phyloP scores from a whole-genome alignment of 2,888 invertebrate species.

The Agrotis puta region DNA sequence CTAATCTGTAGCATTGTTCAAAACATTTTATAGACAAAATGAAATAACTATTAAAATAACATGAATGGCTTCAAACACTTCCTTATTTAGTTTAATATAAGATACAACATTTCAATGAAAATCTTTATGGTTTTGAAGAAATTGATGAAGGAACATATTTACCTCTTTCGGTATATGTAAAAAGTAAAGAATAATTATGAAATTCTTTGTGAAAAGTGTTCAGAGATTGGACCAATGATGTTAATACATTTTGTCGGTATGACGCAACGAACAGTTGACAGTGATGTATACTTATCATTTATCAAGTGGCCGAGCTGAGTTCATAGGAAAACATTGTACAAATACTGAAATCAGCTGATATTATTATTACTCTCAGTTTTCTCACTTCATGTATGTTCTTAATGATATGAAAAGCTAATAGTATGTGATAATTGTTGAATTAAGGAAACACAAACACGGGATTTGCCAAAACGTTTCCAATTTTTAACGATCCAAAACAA shows the following conservation, averaged over 20 bases:
- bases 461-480: conserved; percentile 20
- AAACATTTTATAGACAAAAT: conserved; percentile 45
- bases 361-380: conserved; percentile 13
- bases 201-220: conserved; percentile 30
- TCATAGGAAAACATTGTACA: conserved; percentile 32
- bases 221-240: conserved; percentile 33
- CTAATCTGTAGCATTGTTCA: conserved; percentile 47
- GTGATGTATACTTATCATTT: conserved; percentile 58
- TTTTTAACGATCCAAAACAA: conserved; percentile 1
- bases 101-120: neutral
- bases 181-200: conserved; percentile 31
- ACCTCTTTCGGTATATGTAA: neutral
- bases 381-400: neutral
- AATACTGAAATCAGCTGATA: conserved; percentile 34
- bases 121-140: neutral
- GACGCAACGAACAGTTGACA: conserved; percentile 54
- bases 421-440: conserved; percentile 12
- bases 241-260: conserved; percentile 48
- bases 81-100: conserved; percentile 25
- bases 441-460: conserved; percentile 7
- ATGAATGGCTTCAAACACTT: conserved; percentile 47
- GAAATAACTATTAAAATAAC: conserved; percentile 43
- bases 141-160: neutral
- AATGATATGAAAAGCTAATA: conserved; percentile 10
- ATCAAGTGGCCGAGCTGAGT: conserved; percentile 39